Base-by-base conservation (phyloP, 2,888 invertebrate genomes). In the Plutella xylostella region DNA sequence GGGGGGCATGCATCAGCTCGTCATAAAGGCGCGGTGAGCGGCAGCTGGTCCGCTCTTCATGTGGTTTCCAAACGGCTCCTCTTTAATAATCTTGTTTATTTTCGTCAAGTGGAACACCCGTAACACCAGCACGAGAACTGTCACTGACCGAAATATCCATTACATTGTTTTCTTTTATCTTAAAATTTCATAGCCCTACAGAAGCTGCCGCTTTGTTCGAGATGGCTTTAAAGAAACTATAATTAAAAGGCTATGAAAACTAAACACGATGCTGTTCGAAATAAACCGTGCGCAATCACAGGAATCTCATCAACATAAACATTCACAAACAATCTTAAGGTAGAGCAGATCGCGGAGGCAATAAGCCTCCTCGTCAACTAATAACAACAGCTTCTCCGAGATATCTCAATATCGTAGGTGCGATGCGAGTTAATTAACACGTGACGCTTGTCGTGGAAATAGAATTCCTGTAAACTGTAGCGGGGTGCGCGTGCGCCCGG, bases 401-500 rank as follows among this genome's bases (percentile, higher is more conserved):
- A 79, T 82, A 79, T 82, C 82, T 80, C 80, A 80, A 80, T 82
- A 82, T 71, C 68, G 77, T 77, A 83, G 83, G 83, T 82, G 82
- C 70, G 77, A 79, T 30, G 41, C 65, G 58, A 65, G 73, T 83
- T 83, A 83, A 83, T 83, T 83, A 83, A 82, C 78, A 79, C 79
- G 73, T 80, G 80, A 82, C 71, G 82, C 69, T 71, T 75, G 82
- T 78, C 69, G 75, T 75, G 71, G 77, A 83, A 82, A 82, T 82
- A 82, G 80, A 79, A 80, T 79, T 80, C 78, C 71, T 75, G 80
- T 77, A 74, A 77, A 19, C 42, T 17, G 69, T 68, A 45, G 53
- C 57, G 57, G 68, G 61, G 75, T 71, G 77, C 73, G 75, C 79
- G 68, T 70, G 76, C 78, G 75, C 78, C 71, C 69, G 61, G 63